Evolutionary conservation across 2,797 vertebrate species (phyloP), one percentile per base, ranked within the genome.

Genomic region (Bovichtus diacanthus): DNA sequence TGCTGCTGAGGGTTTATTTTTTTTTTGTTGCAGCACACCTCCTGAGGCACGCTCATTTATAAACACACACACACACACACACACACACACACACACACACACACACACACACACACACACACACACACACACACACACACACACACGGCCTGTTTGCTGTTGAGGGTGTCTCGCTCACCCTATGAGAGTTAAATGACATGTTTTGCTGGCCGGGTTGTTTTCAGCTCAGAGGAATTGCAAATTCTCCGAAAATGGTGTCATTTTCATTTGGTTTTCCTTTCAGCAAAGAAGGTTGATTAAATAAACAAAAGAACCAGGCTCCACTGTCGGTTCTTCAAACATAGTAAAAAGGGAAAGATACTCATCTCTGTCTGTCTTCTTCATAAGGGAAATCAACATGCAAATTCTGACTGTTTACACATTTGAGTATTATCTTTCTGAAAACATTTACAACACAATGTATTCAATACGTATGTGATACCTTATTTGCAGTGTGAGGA

Each of bases 161-260:
- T 76, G 23, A 80, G 80, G 85, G 82, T 63, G 54, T 81, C 56
- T 78, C 72, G 25, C 84, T 89, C 87, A 75, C 78, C 83, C 70
- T 79, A 51, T 34, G 71, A 85, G 87, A 91, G 82, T 86, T 85
- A 85, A 87, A 83, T 80, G 85, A 87, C 77, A 76, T 49, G 72
- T 77, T 84, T 74, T 84, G 81, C 68, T 82, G 70, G 70, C 59
- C 6, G 78, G 74, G 70, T 71, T 83, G 80, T 82, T 86, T 80
- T 70, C 63, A 67, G 70, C 81, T 88, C 80, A 71, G 62, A 86
- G 74, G 76, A 75, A 86, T 79, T 85, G 74, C 75, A 86, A 72
- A 88, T 86, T 84, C 38, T 70, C 38, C 49, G 13, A 83, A 85
- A 90, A 80, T 27, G 2, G 73, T 77, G 80, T 82, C 51, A 59